These are phyloP conservation scores for Leucophenga varia DNA, from an alignment of 1,140 invertebrate genomes.

Conservation along the genomic window DNA sequence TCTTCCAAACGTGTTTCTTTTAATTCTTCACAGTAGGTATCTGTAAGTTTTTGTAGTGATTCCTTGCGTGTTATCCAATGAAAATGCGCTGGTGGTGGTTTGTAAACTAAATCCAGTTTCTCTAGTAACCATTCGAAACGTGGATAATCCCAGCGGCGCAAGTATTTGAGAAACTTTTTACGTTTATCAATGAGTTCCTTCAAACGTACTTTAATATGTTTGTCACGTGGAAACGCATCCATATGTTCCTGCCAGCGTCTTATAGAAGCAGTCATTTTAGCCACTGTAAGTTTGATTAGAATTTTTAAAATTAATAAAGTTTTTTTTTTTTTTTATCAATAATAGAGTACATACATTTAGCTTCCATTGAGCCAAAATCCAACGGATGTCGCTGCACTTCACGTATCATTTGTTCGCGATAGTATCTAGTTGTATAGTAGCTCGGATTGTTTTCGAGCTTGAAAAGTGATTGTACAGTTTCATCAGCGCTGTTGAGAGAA, in stretches of 20 bases:
- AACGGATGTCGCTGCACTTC: constrained; percentile 61
- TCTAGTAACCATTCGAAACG: constrained; percentile 86
- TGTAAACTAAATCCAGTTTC: constrained; percentile 75
- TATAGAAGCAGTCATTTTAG: constrained; percentile 61
- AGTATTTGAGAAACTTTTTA: constrained; percentile 68
- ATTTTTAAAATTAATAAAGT: not conserved
- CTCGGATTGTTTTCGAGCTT: constrained; percentile 60
- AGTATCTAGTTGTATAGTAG: constrained; percentile 43
- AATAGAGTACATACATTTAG: constrained; percentile 55
- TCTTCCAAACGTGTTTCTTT: constrained; percentile 64
- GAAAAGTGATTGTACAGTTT: constrained; percentile 63
- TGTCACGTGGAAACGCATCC: constrained; percentile 59
- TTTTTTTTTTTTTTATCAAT: not conserved
- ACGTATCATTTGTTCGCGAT: constrained; percentile 56
- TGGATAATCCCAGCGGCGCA: constrained; percentile 76
- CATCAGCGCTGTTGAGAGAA: constrained; percentile 57
- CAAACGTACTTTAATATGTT: constrained; percentile 59
- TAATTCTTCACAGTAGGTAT: constrained; percentile 68
- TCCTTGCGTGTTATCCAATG: constrained; percentile 67
- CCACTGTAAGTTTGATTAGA: constrained; percentile 55
- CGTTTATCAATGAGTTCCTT: constrained; percentile 76
- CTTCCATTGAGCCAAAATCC: constrained; percentile 62
- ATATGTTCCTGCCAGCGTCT: constrained; percentile 60
- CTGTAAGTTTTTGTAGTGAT: constrained; percentile 65
- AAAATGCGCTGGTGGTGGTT: constrained; percentile 61